Evolutionary conservation across 2,797 vertebrate genomes (phyloP), one percentile per base, ranked within the genome.

Genomic region (Pseudocheirus occidentalis): DNA sequence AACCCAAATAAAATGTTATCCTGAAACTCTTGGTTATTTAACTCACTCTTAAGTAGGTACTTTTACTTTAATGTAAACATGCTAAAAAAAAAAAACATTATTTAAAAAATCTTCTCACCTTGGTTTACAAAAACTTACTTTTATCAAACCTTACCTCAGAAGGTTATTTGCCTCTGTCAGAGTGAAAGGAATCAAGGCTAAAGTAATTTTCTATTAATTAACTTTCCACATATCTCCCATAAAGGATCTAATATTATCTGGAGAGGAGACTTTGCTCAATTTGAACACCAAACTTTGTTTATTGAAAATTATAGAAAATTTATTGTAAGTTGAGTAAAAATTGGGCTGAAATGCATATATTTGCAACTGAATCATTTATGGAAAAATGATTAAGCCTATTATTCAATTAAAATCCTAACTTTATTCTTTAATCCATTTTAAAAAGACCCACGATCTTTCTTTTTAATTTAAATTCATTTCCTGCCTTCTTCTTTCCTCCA

Each of bases 401-500:
- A 87, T 27, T 87, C 9, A 46, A 50, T 87, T 87, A 87, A 87
- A 87, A 50, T 87, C 40, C 24, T 87, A 81, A 81, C 58, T 96
- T 95, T 96, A 91, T 94, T 93, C 31, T 24, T 53, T 46, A 95
- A 28, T 92, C 94, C 90, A 95, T 87, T 96, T 96, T 94, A 94
- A 95, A 96, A 91, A 94, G 53, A 93, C 16, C 59, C 55, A 93
- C 87, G 73, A 94, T 92, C 96, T 97, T 97, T 97, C 95, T 98
- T 97, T 96, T 98, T 98, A 98, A 98, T 98, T 99, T 98, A 99
- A 98, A 99, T 98, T 97, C 98, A 98, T 99, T 99, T 99, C 99
- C 99, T 99, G 99, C 98, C 98, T 97, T 98, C 98, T 98, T 98
- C 98, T 98, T 98, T 99, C 98, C 98, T 98, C 98, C 96, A 98